A percentile compares a stretch with the other conserved stretches of the same genome.
These are phyloP conservation scores for Anoplius nigerrimus DNA, from an alignment of 2,888 invertebrate species.

Conservation along the genomic window DNA sequence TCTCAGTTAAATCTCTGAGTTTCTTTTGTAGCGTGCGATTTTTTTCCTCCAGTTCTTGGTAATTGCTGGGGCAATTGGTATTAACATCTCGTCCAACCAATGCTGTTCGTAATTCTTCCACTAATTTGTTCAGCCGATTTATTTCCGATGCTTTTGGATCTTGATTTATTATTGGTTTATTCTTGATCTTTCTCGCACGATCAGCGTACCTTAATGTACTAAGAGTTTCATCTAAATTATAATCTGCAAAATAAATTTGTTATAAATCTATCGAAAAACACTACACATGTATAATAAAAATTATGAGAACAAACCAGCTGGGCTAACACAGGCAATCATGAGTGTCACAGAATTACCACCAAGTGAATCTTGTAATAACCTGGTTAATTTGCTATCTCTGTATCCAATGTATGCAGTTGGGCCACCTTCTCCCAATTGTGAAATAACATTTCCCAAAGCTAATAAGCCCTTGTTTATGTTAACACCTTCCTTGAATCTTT, in stretches of 20 bases:
- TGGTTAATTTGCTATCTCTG: conserved; percentile 93
- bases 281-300: conserved; percentile 75
- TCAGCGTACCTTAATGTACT: conserved; percentile 94
- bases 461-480: conserved; percentile 95
- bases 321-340: conserved; percentile 97
- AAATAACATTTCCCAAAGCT: conserved; percentile 95
- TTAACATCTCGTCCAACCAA: conserved; percentile 77
- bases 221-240: conserved; percentile 90
- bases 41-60: conserved; percentile 78
- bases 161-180: conserved; percentile 91
- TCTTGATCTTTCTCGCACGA: conserved; percentile 89
- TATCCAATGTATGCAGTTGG: conserved; percentile 87
- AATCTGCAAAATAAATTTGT: conserved; percentile 75
- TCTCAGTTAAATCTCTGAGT: conserved; percentile 80
- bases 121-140: conserved; percentile 82
- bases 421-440: conserved; percentile 86
- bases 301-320: conserved; percentile 81
- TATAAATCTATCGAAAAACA: too few relatives aligned
- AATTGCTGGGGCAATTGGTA: conserved; percentile 70
- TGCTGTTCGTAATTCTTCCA: conserved; percentile 83
- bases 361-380: conserved; percentile 93
- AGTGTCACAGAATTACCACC: conserved; percentile 95
- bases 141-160: conserved; percentile 90
- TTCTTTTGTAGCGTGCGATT: conserved; percentile 79
- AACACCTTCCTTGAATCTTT: conserved; percentile 91